Conservation (phyloP, 2,888 invertebrate genomes). For the Drosophila sordidula region DNA sequence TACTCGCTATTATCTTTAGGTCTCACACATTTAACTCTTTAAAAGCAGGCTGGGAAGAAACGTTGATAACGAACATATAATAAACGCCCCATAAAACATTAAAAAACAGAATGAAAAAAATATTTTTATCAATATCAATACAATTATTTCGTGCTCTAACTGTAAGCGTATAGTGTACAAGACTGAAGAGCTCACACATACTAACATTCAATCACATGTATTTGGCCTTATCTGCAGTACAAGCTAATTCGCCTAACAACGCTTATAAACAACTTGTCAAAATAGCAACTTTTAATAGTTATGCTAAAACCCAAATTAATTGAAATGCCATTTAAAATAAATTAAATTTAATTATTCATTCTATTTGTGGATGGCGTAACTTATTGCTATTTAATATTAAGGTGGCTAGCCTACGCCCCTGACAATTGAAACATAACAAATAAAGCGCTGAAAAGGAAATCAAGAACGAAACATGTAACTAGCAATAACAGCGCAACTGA, state of each 20-base stretch:
- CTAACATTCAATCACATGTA: conserved; percentile 13
- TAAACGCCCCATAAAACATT: conserved; percentile 59
- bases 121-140: conserved; percentile 69
- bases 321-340: neutral
- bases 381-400: neutral
- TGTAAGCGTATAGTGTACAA: conserved; percentile 19
- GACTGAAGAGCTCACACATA: conserved; percentile 34
- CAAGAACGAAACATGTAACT: conserved; percentile 56
- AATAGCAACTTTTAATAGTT: neutral
- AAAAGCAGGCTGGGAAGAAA: conserved; percentile 5
- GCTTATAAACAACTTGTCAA: conserved; percentile 26
- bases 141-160: conserved; percentile 25
- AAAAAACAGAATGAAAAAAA: conserved; percentile 10
- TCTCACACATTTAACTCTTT: neutral
- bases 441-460: conserved; percentile 53
- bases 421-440: conserved; percentile 45
- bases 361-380: no score
- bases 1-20: neutral
- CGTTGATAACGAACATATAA: conserved; percentile 56
- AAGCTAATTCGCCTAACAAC: conserved; percentile 48
- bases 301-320: neutral
- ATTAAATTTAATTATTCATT: no score
- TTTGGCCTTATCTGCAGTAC: conserved; percentile 51
- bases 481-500: conserved; percentile 58
- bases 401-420: conserved; percentile 42